Evolutionary conservation across 2,797 vertebrate genomes (phyloP).

Genomic region (Myotis planiceps): DNA sequence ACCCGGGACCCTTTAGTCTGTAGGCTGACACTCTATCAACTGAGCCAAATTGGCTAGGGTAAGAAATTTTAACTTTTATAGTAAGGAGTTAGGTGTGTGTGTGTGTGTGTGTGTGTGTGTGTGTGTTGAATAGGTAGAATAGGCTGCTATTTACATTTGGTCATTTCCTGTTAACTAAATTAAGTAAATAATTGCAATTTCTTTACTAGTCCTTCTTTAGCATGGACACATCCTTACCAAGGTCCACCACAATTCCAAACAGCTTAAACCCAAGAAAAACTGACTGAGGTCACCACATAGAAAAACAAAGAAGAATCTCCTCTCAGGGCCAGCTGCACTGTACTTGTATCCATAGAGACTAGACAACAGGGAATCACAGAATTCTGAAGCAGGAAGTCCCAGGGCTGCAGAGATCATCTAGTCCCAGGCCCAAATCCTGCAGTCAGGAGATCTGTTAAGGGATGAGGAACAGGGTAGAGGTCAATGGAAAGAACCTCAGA

Average conservation of each 20-base stretch:
- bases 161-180: slow-evolving; percentile 46
- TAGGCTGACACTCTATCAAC: no score
- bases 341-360: slow-evolving; percentile 74
- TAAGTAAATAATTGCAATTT: slow-evolving; percentile 50
- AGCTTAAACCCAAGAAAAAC: slow-evolving; percentile 61
- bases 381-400: slow-evolving; percentile 48
- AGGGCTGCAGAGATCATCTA: slow-evolving; percentile 48
- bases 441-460: background rate
- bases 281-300: slow-evolving; percentile 43
- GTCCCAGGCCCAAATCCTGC: background rate
- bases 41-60: no score
- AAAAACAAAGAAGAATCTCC: slow-evolving; percentile 68
- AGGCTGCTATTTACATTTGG: slow-evolving; percentile 22
- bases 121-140: background rate
- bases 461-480: background rate
- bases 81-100: background rate
- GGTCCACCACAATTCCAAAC: slow-evolving; percentile 41
- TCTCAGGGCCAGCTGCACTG: slow-evolving; percentile 39
- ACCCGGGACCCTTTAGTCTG: no score
- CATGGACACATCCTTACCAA: slow-evolving; percentile 55
- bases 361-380: slow-evolving; percentile 67
- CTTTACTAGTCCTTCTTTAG: background rate
- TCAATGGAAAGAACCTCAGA: slow-evolving; percentile 43
- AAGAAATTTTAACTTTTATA: background rate
- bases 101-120: no score